Conservation (phyloP, 2,113 vertebrate species). For the Sitta europaea region DNA sequence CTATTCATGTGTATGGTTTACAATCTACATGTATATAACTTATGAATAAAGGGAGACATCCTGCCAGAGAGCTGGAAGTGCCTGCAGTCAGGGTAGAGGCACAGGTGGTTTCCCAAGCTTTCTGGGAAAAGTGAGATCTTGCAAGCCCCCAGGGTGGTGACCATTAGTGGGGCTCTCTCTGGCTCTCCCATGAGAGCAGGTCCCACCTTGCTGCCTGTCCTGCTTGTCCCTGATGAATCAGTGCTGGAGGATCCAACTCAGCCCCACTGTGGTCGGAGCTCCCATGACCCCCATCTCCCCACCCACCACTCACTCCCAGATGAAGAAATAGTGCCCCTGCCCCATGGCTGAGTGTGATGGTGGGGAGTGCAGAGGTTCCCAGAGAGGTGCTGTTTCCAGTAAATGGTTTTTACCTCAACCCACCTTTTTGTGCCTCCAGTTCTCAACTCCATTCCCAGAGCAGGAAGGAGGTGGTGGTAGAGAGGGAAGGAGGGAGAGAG, state of each 20-base stretch:
- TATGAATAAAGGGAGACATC: not conserved
- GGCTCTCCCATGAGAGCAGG: not conserved
- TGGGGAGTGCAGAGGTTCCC: not conserved
- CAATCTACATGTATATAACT: not conserved
- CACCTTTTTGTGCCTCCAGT: not conserved
- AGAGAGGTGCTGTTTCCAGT: not conserved
- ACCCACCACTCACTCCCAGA: not conserved
- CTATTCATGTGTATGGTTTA: not conserved
- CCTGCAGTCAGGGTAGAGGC: not conserved
- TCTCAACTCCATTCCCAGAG: not conserved
- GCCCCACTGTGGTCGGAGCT: fast-evolving
- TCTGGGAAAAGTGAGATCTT: not conserved
- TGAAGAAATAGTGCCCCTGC: not conserved
- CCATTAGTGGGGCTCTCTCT: not conserved
- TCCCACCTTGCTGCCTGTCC: too few relatives aligned
- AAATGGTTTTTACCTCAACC: not conserved
- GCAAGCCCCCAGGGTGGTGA: not conserved
- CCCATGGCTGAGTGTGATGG: not conserved
- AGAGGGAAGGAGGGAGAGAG: too few relatives aligned
- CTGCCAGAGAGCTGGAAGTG: not conserved
- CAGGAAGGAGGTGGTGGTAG: not conserved
- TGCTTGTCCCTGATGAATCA: not conserved
- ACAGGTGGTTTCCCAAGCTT: not conserved
- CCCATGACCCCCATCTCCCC: not conserved
- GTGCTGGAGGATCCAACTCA: not conserved